These are phyloP conservation scores for Echinops telfairi DNA, from an alignment of 2,113 vertebrate species.

Conservation along the genomic window DNA sequence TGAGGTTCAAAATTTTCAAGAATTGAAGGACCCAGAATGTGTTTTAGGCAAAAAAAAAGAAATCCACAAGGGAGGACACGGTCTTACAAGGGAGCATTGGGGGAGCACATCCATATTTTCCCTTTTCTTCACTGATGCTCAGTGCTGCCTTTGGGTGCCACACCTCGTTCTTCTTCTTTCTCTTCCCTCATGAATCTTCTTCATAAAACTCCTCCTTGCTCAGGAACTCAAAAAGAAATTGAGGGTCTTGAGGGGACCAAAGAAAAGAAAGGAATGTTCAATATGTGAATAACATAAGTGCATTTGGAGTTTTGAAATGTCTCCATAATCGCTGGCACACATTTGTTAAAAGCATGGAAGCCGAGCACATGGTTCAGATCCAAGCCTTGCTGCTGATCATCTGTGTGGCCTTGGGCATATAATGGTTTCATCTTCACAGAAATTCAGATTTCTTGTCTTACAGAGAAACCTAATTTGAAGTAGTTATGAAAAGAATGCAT, in stretches of 20 bases:
- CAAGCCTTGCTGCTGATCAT: neutral
- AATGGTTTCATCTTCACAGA: neutral
- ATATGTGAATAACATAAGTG: neutral
- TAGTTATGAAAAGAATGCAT: neutral
- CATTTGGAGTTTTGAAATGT: neutral
- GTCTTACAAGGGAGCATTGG: neutral
- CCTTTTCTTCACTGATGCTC: neutral
- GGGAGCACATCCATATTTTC: neutral
- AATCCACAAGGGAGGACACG: neutral
- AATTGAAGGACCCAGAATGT: constrained; percentile 47
- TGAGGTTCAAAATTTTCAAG: constrained; percentile 52
- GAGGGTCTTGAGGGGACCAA: neutral
- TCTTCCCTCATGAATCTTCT: neutral
- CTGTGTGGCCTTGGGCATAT: neutral
- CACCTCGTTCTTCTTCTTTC: neutral
- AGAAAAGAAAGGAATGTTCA: neutral
- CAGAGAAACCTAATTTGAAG: neutral
- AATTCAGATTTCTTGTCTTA: neutral
- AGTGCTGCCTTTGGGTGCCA: neutral
- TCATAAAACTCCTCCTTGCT: neutral
- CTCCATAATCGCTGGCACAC: neutral
- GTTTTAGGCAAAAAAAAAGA: neutral
- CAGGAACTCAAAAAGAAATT: neutral
- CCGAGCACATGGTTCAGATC: neutral
- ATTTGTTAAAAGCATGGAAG: neutral